A percentile compares a stretch with the other conserved stretches of the same genome.
Conservation (phyloP, 2,888 invertebrate genomes). For the Zaprionus obscuricornis region DNA sequence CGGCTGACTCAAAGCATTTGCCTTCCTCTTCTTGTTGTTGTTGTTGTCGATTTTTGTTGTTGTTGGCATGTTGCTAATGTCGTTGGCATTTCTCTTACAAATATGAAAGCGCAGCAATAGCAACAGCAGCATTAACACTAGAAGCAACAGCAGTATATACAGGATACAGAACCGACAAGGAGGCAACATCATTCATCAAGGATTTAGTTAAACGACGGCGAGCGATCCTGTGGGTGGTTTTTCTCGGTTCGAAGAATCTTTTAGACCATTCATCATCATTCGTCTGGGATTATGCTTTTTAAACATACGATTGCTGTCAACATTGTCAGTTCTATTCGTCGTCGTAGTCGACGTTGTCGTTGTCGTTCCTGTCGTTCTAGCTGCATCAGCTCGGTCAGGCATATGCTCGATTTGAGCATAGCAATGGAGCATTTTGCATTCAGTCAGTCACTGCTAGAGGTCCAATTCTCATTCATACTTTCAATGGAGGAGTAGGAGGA, state of each 20-base stretch:
- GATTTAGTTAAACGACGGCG: slow-evolving; percentile 76
- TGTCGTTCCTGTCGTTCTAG: not conserved
- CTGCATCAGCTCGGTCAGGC: slow-evolving; percentile 4
- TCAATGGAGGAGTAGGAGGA: no score
- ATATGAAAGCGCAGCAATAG: slow-evolving; percentile 60
- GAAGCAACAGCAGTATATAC: not conserved
- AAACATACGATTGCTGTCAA: slow-evolving; percentile 81
- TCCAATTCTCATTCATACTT: slow-evolving; percentile 39
- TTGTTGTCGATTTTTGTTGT: slow-evolving; percentile 15
- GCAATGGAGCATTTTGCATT: slow-evolving; percentile 41
- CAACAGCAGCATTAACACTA: slow-evolving; percentile 1
- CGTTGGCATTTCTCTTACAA: slow-evolving; percentile 66
- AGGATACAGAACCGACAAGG: slow-evolving; percentile 1
- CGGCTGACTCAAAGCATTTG: slow-evolving; percentile 48
- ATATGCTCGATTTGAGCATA: slow-evolving; percentile 43
- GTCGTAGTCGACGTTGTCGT: slow-evolving; percentile 10
- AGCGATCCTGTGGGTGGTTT: slow-evolving; percentile 51
- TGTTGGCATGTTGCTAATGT: slow-evolving; percentile 58
- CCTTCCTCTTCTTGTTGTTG: slow-evolving; percentile 9
- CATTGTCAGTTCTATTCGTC: slow-evolving; percentile 66
- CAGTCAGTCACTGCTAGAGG: slow-evolving; percentile 18
- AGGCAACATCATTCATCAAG: slow-evolving; percentile 75
- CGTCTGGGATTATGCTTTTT: slow-evolving; percentile 80
- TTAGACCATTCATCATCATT: slow-evolving; percentile 79
- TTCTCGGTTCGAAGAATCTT: not conserved